A percentile compares a stretch with the other conserved stretches of the same genome.
Conservation (phyloP, 2,113 vertebrate genomes). For the Collichthys lucidus region DNA sequence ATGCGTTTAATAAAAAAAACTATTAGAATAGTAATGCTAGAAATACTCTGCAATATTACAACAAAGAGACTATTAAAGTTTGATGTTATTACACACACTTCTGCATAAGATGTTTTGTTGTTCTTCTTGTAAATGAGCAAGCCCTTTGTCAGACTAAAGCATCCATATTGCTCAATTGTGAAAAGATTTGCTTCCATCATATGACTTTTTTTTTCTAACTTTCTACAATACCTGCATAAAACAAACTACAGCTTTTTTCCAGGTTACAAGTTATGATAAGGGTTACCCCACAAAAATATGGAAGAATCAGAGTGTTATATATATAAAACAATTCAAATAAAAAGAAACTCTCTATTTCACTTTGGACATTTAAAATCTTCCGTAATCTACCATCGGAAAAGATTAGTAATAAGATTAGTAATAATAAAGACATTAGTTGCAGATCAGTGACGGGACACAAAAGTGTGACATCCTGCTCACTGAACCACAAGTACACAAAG, state of each 20-base stretch:
- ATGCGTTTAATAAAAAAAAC: neutral
- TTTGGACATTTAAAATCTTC: neutral
- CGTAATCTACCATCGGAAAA: neutral
- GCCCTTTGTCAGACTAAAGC: too few relatives aligned
- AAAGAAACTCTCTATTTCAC: neutral
- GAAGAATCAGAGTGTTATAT: neutral
- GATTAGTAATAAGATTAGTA: too few relatives aligned
- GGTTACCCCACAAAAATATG: neutral
- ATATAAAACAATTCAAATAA: neutral
- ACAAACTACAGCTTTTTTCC: neutral
- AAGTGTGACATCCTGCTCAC: too few relatives aligned
- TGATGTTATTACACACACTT: too few relatives aligned
- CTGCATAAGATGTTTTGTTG: too few relatives aligned
- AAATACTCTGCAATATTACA: neutral
- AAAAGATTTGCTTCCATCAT: too few relatives aligned
- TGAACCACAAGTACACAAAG: neutral
- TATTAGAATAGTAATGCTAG: neutral
- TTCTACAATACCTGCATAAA: too few relatives aligned
- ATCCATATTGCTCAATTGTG: too few relatives aligned
- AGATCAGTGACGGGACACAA: too few relatives aligned
- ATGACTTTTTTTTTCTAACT: too few relatives aligned
- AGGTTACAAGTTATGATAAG: neutral
- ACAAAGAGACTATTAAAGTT: too few relatives aligned
- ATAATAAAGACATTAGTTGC: neutral
- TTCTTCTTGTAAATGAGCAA: too few relatives aligned